Evolutionary conservation across 2,113 vertebrate species (phyloP), one percentile per base, ranked within the genome.

Genomic region (Phaethon lepturus): DNA sequence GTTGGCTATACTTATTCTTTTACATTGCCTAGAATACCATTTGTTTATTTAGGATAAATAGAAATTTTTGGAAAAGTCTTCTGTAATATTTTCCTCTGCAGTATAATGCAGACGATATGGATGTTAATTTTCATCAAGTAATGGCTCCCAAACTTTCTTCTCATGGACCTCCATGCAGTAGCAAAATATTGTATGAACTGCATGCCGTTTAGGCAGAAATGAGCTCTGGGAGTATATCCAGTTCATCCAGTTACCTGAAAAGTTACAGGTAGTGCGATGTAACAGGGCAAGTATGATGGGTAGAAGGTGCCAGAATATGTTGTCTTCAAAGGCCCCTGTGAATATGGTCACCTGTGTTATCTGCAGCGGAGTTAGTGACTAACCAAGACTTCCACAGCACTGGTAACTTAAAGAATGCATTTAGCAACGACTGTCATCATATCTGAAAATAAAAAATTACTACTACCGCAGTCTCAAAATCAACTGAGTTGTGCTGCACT

Each of bases 201-300:
- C 13, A 9, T 23, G 10, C 1, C 44, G 5, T 42, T 76, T 13
- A 28, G 28, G 9, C 8, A 86, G 78, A 88, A 85, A 50, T 9
- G 3, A 88, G 19, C 38, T 59, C n/a, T 42, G 20, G 6, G 20
- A 88, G 1, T 38, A 26, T 8, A 25, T 17, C 17, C 11, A 22
- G 17, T n/a, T 76, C 17, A 68, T 44, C 24, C 72, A 50, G 24
- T 60, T 52, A 40, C 20, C 22, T 38, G 47, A 1, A 11, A 66
- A 78, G 20, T 42, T 71, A 49, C 45, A 81, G 14, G 19, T 2
- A 81, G 4, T 35, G 31, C 8, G 59, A 40, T 2, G 2, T 3
- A 59, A 16, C 11, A 49, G n/a, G 17, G 33, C 6, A 79, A 50
- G 9, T 45, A 17, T 0, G 0, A 63, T 16, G 28, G 44, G 22